Evolutionary conservation across 2,113 vertebrate species (phyloP).

Genomic region (Mobula birostris): DNA sequence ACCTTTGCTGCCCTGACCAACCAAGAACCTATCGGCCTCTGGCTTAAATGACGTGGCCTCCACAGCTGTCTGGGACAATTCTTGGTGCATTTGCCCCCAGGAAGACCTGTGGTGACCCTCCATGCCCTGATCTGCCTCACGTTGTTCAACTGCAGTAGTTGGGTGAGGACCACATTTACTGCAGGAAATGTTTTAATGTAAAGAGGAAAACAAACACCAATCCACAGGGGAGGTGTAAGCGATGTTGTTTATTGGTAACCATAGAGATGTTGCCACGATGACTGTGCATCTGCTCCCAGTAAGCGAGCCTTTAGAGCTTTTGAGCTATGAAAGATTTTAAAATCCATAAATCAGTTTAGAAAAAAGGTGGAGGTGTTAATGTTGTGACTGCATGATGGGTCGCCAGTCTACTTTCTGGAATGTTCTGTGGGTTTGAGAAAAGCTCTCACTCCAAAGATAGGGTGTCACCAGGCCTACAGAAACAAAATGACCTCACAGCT

Average conservation of each 20-base stretch:
- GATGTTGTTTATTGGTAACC: not conserved
- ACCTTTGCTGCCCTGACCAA: no score
- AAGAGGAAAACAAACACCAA: not conserved
- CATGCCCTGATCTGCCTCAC: no score
- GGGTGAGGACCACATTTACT: not conserved
- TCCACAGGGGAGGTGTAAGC: not conserved
- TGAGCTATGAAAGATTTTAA: not conserved
- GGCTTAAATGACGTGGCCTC: no score
- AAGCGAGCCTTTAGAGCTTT: not conserved
- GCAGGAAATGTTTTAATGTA: not conserved
- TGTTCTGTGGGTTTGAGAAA: not conserved
- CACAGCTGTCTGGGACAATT: no score
- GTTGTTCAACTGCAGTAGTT: no score
- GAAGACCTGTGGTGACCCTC: no score
- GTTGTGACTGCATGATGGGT: not conserved
- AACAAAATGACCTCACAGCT: no score
- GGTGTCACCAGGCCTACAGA: not conserved
- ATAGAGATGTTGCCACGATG: not conserved
- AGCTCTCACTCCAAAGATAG: not conserved
- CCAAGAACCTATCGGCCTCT: no score
- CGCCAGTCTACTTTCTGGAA: not conserved
- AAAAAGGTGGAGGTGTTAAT: not conserved
- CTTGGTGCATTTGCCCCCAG: no score
- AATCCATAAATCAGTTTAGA: not conserved
- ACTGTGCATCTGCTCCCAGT: not conserved